Evolutionary conservation across 2,888 invertebrate species (phyloP), one percentile per base, ranked within the genome.

Genomic region (Hermodice carunculata): DNA sequence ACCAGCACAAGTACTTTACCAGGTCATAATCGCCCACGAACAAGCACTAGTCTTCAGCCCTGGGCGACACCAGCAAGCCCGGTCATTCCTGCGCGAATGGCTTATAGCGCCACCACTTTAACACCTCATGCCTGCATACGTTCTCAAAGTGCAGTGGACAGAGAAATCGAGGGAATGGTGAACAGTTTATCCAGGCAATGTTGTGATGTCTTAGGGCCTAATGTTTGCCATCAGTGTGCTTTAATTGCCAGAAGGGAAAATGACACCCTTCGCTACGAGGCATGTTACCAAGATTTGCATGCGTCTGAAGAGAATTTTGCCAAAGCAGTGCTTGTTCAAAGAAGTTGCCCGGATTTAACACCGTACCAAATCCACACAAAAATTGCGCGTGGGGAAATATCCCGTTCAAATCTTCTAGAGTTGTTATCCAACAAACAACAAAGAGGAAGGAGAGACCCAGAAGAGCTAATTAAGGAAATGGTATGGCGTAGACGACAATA

Each of bases 181-280:
- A 58, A 31, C 22, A 43, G 34, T 49, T 28, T 70, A 31, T 64
- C 61, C 2, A 53, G 63, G 8, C 76, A 78, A 48, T 77, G 73
- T 59, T 77, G 76, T 54, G 75, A 78, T 19, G 66, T 78, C 28
- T 70, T 77, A 32, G 82, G 82, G 1, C 79, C 80, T 1, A 73
- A 73, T 29, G 61, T 75, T 42, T 82, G 82, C 63, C 75, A 78
- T 40, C 71, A 78, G 37, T 81, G 82, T 66, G 66, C 73, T 69
- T 74, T 76, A 56, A 71, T 71, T 29, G 63, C 75, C 26, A 68
- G 73, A 42, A 67, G 75, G 29, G 66, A 71, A 29, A 60, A 69
- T 8, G 72, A 74, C 29, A 69, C 73, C 19, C 32, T 29, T 11
- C 31, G 70, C 24, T 75, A 71, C 5, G 75, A 79, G 17, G 59